Conservation (phyloP, 2,797 vertebrate species). For the Limosa lapponica region DNA sequence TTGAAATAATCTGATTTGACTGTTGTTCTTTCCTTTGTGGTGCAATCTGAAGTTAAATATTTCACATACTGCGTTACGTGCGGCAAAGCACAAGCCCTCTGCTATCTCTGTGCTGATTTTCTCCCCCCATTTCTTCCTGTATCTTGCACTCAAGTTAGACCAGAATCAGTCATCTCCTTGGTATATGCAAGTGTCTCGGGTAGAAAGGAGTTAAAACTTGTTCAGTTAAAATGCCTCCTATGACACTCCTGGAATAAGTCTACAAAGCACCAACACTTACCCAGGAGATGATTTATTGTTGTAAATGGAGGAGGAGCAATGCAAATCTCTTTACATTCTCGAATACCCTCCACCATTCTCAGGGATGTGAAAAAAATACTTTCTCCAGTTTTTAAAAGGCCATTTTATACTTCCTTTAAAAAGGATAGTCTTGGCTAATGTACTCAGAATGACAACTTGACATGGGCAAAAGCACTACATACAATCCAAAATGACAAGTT, state of each 20-base stretch:
- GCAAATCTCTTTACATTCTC: background rate
- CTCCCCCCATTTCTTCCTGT: background rate
- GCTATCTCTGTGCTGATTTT: background rate
- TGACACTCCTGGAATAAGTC: background rate
- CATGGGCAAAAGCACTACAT: background rate
- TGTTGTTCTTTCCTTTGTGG: background rate
- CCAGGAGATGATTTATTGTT: background rate
- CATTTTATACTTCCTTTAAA: background rate
- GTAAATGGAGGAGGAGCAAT: background rate
- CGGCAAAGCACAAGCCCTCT: background rate
- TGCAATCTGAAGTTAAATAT: background rate
- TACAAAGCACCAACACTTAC: background rate
- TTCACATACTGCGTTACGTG: background rate
- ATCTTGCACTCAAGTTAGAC: background rate
- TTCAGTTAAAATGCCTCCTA: background rate
- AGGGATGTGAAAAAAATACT: background rate
- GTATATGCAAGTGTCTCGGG: background rate
- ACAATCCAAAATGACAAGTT: conserved; percentile 23
- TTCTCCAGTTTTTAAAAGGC: background rate
- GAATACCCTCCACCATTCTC: background rate
- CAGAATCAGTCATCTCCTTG: background rate
- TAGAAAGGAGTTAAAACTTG: background rate
- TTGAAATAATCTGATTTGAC: background rate
- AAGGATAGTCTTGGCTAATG: background rate
- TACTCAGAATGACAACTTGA: background rate